Evolutionary conservation across 2,888 invertebrate genomes (phyloP).

Genomic region (Desoria tigrina): DNA sequence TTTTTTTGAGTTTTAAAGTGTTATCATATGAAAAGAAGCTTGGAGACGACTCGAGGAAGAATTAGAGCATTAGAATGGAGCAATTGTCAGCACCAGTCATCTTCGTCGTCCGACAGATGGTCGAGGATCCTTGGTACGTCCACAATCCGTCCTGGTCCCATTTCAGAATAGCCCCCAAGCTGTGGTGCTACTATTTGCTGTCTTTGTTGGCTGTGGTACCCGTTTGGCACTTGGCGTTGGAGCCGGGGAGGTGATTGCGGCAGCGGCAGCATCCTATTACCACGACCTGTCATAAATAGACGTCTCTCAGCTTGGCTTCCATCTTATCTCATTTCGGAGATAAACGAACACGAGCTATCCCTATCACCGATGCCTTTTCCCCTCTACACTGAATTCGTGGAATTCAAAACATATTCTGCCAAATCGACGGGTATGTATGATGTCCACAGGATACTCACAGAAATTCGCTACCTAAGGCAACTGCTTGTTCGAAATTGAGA

Average conservation of each 20-base stretch:
- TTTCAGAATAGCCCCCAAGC: constrained; percentile 34
- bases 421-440: neutral
- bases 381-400: too few species aligned
- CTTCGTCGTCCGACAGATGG: constrained; percentile 50
- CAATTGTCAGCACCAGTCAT: constrained; percentile 53
- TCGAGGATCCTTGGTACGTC: constrained; percentile 37
- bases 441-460: constrained; percentile 14
- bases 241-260: constrained; percentile 30
- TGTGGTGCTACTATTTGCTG: constrained; percentile 20
- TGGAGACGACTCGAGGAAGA: constrained; percentile 43
- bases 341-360: too few species aligned
- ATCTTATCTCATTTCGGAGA: constrained; percentile 26
- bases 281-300: constrained; percentile 47
- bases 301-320: constrained; percentile 23
- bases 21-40: constrained; percentile 15
- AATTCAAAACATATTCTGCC: neutral
- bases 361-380: too few species aligned
- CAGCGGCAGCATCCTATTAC: constrained; percentile 50
- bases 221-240: constrained; percentile 50
- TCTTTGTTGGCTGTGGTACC: constrained; percentile 36
- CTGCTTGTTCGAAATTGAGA: constrained; percentile 53
- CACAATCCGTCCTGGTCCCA: constrained; percentile 47
- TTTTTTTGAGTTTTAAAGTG: constrained; percentile 13
- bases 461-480: constrained; percentile 51
- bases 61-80: constrained; percentile 43